phyloP scores from a whole-genome alignment of 2,113 vertebrate species.

The Platysteira castanea region DNA sequence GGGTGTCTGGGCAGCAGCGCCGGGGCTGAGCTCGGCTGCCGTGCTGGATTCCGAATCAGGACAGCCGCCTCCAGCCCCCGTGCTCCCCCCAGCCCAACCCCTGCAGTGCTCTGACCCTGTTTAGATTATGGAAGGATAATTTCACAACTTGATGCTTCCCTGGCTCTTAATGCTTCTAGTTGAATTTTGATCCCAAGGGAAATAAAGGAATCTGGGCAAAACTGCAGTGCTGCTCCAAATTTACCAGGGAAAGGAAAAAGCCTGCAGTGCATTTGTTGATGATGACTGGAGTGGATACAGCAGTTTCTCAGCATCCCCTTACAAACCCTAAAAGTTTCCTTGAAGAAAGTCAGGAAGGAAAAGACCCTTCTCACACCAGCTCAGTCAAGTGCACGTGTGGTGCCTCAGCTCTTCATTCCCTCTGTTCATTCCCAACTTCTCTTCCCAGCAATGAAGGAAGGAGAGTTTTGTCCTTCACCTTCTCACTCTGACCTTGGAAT shows the following conservation, averaged over 20 bases:
- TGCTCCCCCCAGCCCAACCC: neutral
- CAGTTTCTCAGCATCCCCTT: neutral
- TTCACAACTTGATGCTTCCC: neutral
- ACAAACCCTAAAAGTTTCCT: neutral
- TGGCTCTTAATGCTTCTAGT: neutral
- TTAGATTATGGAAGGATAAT: neutral
- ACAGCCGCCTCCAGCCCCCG: accelerated
- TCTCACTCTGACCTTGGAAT: neutral
- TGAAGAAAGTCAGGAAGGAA: neutral
- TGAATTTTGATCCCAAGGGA: neutral
- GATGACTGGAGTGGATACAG: neutral
- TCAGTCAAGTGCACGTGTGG: accelerated
- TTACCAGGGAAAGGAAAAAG: neutral
- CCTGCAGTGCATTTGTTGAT: neutral
- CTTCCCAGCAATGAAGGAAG: neutral
- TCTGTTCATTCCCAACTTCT: neutral
- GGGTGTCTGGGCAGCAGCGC: neutral
- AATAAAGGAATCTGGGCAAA: neutral
- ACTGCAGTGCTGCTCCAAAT: neutral
- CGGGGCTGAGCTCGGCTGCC: accelerated
- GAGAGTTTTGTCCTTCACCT: neutral
- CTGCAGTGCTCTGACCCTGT: neutral
- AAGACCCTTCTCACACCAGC: neutral
- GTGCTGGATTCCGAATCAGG: neutral
- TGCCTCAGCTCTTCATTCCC: neutral